Evolutionary conservation across 2,888 invertebrate genomes (phyloP).

Genomic region (Hedychridium roseum): DNA sequence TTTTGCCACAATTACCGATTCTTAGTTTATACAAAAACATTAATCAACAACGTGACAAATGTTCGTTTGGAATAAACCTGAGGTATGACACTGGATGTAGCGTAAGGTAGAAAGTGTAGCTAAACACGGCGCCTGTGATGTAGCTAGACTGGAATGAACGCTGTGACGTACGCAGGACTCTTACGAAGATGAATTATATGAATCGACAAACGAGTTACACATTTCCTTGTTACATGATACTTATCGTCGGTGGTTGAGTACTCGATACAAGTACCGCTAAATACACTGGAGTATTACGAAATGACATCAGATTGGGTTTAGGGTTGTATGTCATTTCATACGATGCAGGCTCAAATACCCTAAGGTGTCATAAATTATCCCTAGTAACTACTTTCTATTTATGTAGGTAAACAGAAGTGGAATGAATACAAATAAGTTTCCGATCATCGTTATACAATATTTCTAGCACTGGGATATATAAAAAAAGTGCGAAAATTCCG

Average conservation of each 20-base stretch:
- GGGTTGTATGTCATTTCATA: no score
- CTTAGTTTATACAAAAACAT: constrained; percentile 38
- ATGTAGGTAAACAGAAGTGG: constrained; percentile 30
- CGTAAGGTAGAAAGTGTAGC: constrained; percentile 49
- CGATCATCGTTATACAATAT: no score
- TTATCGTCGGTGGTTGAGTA: constrained; percentile 55
- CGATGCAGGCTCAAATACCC: constrained; percentile 5
- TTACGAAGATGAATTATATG: constrained; percentile 30
- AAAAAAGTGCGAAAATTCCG: no score
- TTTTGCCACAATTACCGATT: constrained; percentile 36
- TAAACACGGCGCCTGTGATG: constrained; percentile 57
- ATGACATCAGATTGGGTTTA: no score
- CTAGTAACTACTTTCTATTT: constrained; percentile 24
- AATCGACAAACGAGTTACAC: constrained; percentile 33
- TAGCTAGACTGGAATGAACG: constrained; percentile 51
- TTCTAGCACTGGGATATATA: no score
- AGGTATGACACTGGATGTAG: constrained; percentile 40
- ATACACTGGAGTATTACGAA: no score
- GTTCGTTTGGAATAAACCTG: constrained; percentile 34
- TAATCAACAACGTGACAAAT: constrained; percentile 35
- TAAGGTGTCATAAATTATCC: constrained; percentile 7
- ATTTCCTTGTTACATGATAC: constrained; percentile 43
- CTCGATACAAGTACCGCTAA: no score
- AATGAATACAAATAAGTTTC: no score
- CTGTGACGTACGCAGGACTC: constrained; percentile 49